These are phyloP conservation scores for Galbula dea DNA, from an alignment of 2,113 vertebrate species.

Conservation along the genomic window DNA sequence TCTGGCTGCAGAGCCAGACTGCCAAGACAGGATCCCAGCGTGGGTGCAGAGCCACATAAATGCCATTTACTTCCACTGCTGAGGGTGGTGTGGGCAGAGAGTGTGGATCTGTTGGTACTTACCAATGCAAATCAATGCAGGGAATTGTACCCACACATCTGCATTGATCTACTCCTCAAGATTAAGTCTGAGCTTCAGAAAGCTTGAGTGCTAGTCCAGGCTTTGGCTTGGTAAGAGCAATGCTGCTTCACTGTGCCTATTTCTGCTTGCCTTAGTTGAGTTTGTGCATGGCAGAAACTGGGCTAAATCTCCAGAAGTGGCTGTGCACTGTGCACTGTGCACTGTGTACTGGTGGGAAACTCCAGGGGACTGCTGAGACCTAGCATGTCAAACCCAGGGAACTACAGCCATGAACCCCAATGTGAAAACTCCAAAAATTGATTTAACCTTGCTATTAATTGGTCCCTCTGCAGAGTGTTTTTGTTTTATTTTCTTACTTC, in stretches of 20 bases:
- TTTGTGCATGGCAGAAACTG: background rate
- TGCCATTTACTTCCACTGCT: background rate
- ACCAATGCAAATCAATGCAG: background rate
- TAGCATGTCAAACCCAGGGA: background rate
- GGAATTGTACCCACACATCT: background rate
- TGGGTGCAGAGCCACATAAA: background rate
- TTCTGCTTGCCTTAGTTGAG: background rate
- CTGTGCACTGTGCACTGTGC: background rate
- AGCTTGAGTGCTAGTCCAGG: background rate
- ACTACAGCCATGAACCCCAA: background rate
- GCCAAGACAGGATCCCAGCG: background rate
- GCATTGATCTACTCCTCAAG: background rate
- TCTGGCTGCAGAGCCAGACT: background rate
- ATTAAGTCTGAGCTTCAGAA: background rate
- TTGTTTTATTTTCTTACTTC: background rate
- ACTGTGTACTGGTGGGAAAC: background rate
- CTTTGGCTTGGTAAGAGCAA: background rate
- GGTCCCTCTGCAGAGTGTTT: background rate
- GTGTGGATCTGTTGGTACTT: background rate
- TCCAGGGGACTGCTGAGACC: background rate
- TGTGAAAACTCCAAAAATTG: accelerated
- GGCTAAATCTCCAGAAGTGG: background rate
- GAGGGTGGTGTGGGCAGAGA: background rate
- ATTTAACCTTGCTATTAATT: background rate
- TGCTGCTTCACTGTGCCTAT: background rate